Conservation (phyloP, 2,888 invertebrate genomes). For the Hipparchia sbordonii region DNA sequence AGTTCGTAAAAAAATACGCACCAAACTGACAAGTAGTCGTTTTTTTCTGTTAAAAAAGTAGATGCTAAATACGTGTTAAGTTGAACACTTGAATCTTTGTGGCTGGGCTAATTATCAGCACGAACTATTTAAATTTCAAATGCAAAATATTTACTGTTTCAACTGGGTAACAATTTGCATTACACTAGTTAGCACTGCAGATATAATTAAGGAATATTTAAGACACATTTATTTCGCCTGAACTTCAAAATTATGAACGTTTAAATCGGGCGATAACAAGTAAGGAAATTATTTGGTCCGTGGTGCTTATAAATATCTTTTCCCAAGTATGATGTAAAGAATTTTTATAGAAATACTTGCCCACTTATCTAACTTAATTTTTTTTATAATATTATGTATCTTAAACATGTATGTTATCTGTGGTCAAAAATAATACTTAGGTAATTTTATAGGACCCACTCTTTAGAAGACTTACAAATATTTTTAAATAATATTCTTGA, state of each 20-base stretch:
- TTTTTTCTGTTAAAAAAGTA: not conserved
- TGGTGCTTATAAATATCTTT: not conserved
- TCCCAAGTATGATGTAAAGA: not conserved
- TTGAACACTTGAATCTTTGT: conserved; percentile 11
- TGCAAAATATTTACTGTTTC: conserved; percentile 3
- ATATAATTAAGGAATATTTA: conserved; percentile 9
- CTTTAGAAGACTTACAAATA: no score
- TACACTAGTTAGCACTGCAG: conserved; percentile 25
- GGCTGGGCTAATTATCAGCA: conserved; percentile 28
- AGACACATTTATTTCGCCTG: conserved; percentile 4
- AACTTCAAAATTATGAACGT: not conserved
- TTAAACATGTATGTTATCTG: no score
- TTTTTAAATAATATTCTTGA: no score
- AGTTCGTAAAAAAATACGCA: no score
- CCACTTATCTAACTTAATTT: no score
- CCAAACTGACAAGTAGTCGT: no score
- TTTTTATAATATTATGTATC: no score
- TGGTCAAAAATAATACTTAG: no score
- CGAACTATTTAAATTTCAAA: conserved; percentile 14
- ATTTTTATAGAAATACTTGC: no score
- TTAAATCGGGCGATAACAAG: conserved; percentile 2
- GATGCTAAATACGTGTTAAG: not conserved
- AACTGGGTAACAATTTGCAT: conserved; percentile 24
- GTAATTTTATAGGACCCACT: no score
- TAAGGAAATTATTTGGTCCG: no score